phyloP scores from a whole-genome alignment of 2,113 vertebrate species.

The Amia ocellicauda region DNA sequence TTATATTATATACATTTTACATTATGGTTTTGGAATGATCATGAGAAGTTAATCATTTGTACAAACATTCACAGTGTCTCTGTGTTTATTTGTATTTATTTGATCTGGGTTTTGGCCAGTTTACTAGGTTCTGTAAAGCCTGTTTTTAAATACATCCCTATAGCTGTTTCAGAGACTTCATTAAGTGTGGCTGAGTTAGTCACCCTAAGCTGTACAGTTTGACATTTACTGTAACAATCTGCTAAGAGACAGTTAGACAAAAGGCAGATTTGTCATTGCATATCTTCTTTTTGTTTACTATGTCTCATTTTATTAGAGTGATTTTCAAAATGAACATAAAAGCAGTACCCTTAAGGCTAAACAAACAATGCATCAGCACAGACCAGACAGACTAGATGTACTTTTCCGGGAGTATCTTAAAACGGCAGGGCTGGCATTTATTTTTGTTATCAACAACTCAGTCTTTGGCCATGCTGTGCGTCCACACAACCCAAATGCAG shows the following conservation, averaged over 20 bases:
- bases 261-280: neutral
- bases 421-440: too few species aligned
- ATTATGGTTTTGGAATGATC: too few species aligned
- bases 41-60: too few species aligned
- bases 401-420: neutral
- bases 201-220: too few species aligned
- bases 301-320: neutral
- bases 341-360: neutral
- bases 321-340: neutral
- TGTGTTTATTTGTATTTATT: too few species aligned
- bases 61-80: too few species aligned
- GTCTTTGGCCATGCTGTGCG: too few species aligned
- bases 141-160: slow-evolving; percentile 63
- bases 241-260: neutral
- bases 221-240: slow-evolving; percentile 18
- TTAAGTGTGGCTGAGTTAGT: slow-evolving; percentile 37
- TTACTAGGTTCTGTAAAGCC: neutral
- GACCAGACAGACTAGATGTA: neutral
- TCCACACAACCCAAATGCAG: too few species aligned
- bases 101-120: too few species aligned
- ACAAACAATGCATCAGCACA: neutral
- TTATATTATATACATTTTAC: too few species aligned
- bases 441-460: too few species aligned
- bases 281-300: neutral
- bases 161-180: slow-evolving; percentile 61